Evolutionary conservation across 1,140 invertebrate genomes (phyloP).

Genomic region (Drosophila ironensis): DNA sequence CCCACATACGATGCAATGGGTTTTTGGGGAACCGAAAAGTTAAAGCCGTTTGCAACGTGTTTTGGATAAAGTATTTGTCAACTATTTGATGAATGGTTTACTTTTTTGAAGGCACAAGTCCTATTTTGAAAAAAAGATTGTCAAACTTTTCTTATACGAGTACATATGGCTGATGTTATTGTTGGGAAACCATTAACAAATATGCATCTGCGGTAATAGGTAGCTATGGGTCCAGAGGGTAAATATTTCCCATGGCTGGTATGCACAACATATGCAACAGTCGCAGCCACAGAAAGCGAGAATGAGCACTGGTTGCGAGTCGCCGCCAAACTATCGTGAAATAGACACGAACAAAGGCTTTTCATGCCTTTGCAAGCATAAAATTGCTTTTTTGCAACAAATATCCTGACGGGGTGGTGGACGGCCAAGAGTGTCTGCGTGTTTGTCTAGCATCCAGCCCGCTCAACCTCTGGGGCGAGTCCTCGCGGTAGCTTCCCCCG

Average conservation of each 20-base stretch:
- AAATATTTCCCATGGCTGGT: constrained; percentile 1
- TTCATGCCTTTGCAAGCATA: constrained; percentile 82
- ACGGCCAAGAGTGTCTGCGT: constrained; percentile 40
- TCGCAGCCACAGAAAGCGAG: constrained; percentile 11
- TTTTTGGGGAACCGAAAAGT: too few species aligned
- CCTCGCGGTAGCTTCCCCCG: constrained; percentile 3
- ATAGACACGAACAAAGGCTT: constrained; percentile 82
- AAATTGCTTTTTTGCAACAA: constrained; percentile 81
- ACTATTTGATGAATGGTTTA: too few species aligned
- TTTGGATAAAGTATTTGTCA: too few species aligned
- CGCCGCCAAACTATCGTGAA: constrained; percentile 77
- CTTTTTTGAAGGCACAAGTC: too few species aligned
- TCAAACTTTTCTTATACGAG: too few species aligned
- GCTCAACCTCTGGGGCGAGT: background rate
- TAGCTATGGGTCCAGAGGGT: constrained; percentile 14
- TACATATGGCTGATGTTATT: too few species aligned
- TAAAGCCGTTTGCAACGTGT: too few species aligned
- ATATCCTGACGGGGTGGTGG: constrained; percentile 53
- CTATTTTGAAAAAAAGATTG: too few species aligned
- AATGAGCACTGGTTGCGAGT: constrained; percentile 15
- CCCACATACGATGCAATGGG: background rate
- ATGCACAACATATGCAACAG: constrained; percentile 75
- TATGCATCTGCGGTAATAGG: constrained; percentile 4
- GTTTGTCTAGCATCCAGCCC: constrained; percentile 50
- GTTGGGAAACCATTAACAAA: background rate